Base-by-base conservation (phyloP, 2,888 invertebrate genomes). In the Hemicrepidius hirtus region DNA sequence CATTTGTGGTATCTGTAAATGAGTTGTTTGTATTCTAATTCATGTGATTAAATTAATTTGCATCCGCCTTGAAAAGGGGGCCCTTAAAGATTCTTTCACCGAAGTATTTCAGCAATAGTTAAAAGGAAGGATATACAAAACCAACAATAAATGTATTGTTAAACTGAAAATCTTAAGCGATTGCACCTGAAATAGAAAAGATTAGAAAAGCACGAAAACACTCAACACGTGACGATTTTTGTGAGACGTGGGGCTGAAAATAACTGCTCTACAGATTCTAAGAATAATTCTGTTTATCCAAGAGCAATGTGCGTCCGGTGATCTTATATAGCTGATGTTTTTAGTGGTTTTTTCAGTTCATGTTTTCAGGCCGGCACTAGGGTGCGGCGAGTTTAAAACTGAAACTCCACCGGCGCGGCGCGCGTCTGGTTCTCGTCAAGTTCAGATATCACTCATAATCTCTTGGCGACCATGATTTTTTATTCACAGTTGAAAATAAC, bases 281-380 rank as follows among this genome's bases (percentile, higher is more conserved):
- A 75, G 74, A 77, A 77, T 77, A 77, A 73, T 64, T 76, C 71
- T 77, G 77, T 77, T 77, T 77, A 77, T 75, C 70, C 73, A 66
- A 73, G 75, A 65, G 70, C 77, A 77, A 68, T 68, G 66, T 72
- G 68, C 77, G 75, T 77, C 74, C 76, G 76, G 73, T 75, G 68
- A 44, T 71, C 69, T 63, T 20, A 44, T 35, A 16, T 62, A 49
- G 53, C 60, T 18, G 28, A 65, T 71, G 57, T 71, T 71, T 65
- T 65, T 60, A 63, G 65, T 37, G n/a, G 20, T 57, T 57, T 46
- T 57, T 57, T 44, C 6, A 32, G 21, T 53, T 1, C 21, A 65
- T 28, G 62, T 63, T 63, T 63, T 21, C 65, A 65, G 24, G 21
- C 16, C 41, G 46, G n/a, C 28, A 40, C 41, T 16, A 55, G 57